A percentile compares a stretch with the other conserved stretches of the same genome.
phyloP scores from a whole-genome alignment of 2,888 invertebrate species.

The Nephrocerus scutellatus region DNA sequence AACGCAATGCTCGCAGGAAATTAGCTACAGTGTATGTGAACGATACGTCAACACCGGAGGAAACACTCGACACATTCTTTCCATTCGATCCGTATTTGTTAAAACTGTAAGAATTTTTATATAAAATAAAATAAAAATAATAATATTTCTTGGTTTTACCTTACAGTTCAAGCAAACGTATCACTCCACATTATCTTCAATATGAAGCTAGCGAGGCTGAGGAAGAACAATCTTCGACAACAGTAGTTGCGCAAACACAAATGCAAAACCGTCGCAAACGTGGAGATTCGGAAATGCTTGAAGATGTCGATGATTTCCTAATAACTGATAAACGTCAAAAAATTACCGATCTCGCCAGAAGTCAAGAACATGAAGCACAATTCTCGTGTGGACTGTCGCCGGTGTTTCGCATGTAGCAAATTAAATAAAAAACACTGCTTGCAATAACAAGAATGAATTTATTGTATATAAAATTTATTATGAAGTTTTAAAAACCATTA shows the following conservation, averaged over 20 bases:
- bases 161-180: conserved; percentile 45
- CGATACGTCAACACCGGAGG: conserved; percentile 49
- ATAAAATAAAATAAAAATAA: conserved; percentile 9
- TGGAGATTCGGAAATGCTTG: conserved; percentile 41
- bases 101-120: conserved; percentile 45
- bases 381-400: conserved; percentile 42
- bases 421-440: too few species aligned
- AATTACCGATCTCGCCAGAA: conserved; percentile 30
- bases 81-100: conserved; percentile 87
- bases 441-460: too few species aligned
- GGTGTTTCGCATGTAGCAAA: conserved; percentile 34
- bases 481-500: background rate
- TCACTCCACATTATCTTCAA: conserved; percentile 49
- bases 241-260: too few species aligned
- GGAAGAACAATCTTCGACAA: conserved; percentile 27
- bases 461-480: background rate
- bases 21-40: conserved; percentile 54
- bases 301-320: conserved; percentile 42
- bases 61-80: conserved; percentile 64
- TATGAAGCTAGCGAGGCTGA: conserved; percentile 47
- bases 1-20: conserved; percentile 65
- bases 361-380: conserved; percentile 37
- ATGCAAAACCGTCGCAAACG: conserved; percentile 35
- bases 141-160: background rate
- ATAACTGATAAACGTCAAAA: conserved; percentile 40